Base-by-base conservation (phyloP, 1,140 invertebrate genomes). In the Lordiphosa mommai region DNA sequence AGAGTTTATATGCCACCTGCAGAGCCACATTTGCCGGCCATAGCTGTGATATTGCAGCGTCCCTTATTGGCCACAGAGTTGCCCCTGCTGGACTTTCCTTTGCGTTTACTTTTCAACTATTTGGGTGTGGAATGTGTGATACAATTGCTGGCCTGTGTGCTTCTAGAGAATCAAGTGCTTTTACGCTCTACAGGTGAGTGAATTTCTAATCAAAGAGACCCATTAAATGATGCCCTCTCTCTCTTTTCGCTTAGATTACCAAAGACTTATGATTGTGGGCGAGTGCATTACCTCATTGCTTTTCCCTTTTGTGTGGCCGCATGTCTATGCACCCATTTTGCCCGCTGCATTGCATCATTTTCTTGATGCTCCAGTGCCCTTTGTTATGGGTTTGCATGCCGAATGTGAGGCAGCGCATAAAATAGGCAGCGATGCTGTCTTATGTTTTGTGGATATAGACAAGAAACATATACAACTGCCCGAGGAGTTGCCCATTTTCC, bases 271-370 rank as follows among this genome's bases (percentile, higher is more conserved):
- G 98, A 91, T 98, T 37, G 96, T 99, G 1, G 96, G 98, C 9
- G 99, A 99, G 90, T 95, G 96, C 71, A 93, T 99, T 40, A 96
- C 94, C 20, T 92, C 95, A 0, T 90, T 99, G 14, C 89, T 99
- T 2, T 96, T 98, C 88, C 98, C 99, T 0, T 99, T 99, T 88
- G 91, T 93, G 4, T 99, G 99, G 98, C 97, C 98, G 48, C 97
- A 99, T 89, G 98, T 99, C 0, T 99, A 99, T 90, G 98, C 99
- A 16, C 99, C 99, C 3, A 99, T 99, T 80, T 90, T 99, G 61
- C 98, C 98, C 1, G 94, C 97, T 13, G 96, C 97, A 10, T 91
- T 99, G 38, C 94, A 97, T 72, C 97, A 99, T 87, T 99, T 99
- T 90, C 91, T 99, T 8, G 98, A 99, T 91, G 98, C 99, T 7